Conservation (phyloP, 2,113 vertebrate species). For the Caranx melampygus region DNA sequence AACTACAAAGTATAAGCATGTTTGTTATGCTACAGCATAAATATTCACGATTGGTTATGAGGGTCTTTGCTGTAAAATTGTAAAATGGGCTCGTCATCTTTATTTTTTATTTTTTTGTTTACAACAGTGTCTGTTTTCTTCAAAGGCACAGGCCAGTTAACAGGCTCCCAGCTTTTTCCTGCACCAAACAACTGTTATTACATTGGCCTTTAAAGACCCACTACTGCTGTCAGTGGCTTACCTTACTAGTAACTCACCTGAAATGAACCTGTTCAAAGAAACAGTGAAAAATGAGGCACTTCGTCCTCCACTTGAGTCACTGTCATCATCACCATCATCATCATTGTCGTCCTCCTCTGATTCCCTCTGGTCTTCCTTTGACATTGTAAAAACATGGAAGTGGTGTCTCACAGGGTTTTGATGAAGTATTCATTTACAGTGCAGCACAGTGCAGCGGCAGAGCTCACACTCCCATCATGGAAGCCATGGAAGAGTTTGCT, state of each 20-base stretch:
- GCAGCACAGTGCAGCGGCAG: neutral
- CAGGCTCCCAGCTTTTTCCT: too few relatives aligned
- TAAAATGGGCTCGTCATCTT: too few relatives aligned
- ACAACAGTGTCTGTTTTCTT: too few relatives aligned
- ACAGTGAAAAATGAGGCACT: neutral
- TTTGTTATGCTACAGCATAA: too few relatives aligned
- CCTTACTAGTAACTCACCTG: conserved; percentile 48
- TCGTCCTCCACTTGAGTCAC: neutral
- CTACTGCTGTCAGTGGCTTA: too few relatives aligned
- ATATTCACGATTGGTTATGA: too few relatives aligned
- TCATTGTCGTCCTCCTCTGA: conserved; percentile 37
- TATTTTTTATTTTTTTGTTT: too few relatives aligned
- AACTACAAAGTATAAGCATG: too few relatives aligned
- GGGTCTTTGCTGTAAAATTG: too few relatives aligned
- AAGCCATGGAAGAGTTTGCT: neutral
- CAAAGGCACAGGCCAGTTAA: too few relatives aligned
- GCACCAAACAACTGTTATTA: too few relatives aligned
- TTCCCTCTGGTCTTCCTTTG: conserved; percentile 21
- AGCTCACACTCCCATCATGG: conserved; percentile 1
- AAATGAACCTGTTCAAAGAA: conserved; percentile 44
- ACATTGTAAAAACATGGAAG: conserved; percentile 48
- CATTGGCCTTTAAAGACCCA: too few relatives aligned
- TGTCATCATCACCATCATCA: conserved; percentile 27
- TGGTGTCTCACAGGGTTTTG: neutral
- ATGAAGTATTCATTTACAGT: neutral